Percentiles rank a stretch among this genome's conserved stretches.
Conservation (phyloP, 2,888 invertebrate genomes). For the Andrena praecox region DNA sequence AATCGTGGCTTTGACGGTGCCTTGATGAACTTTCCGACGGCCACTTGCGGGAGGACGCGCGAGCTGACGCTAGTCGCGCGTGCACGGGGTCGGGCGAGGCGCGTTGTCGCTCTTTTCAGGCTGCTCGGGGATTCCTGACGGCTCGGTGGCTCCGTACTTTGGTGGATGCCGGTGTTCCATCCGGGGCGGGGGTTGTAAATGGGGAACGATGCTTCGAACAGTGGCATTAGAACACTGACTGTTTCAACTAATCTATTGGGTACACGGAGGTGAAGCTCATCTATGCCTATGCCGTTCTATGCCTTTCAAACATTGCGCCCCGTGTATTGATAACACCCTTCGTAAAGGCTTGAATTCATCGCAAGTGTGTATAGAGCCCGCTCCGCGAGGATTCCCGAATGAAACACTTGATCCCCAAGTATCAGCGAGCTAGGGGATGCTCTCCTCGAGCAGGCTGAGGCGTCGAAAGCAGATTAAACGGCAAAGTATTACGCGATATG, state of each 20-base stretch:
- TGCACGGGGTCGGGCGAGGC: neutral
- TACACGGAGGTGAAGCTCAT: no score
- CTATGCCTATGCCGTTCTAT: no score
- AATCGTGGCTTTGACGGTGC: constrained; percentile 27
- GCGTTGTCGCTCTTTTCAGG: neutral
- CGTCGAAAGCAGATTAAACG: constrained; percentile 55
- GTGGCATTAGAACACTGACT: no score
- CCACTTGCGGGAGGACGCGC: constrained; percentile 3
- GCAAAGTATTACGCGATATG: constrained; percentile 17
- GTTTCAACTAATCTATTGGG: no score
- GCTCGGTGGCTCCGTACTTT: neutral
- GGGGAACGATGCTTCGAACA: neutral
- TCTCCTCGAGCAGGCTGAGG: neutral
- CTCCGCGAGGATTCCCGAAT: neutral
- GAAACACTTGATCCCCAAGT: neutral
- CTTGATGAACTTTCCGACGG: neutral
- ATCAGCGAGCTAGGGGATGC: neutral
- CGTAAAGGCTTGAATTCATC: neutral
- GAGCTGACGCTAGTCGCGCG: constrained; percentile 10
- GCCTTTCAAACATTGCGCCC: neutral
- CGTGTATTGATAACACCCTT: neutral
- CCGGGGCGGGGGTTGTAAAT: neutral
- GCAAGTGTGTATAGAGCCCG: neutral
- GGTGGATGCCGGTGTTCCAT: neutral
- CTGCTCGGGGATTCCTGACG: neutral